These are phyloP conservation scores for Pterostichus madidus DNA, from an alignment of 2,888 invertebrate species.

Conservation along the genomic window DNA sequence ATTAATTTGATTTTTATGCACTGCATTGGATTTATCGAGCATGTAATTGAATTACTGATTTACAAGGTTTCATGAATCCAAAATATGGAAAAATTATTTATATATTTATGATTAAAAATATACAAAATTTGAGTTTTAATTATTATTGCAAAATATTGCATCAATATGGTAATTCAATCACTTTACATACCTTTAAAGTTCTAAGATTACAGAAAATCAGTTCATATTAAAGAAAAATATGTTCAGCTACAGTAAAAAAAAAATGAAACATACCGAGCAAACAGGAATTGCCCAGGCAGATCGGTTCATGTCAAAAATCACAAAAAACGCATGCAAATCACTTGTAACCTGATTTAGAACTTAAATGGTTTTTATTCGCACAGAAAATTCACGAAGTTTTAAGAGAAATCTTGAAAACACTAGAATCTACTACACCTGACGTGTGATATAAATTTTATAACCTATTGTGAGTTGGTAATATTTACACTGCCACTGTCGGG, in stretches of 20 bases:
- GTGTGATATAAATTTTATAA: slow-evolving; percentile 55
- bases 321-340: slow-evolving; percentile 34
- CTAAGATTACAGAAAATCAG: neutral
- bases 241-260: slow-evolving; percentile 9
- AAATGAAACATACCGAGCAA: slow-evolving; percentile 50
- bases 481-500: slow-evolving; percentile 29
- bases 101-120: neutral
- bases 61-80: neutral
- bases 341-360: neutral
- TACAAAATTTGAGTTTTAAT: neutral
- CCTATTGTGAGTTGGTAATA: slow-evolving; percentile 58
- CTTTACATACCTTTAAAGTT: neutral
- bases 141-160: neutral
- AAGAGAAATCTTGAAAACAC: neutral
- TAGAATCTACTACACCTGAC: slow-evolving; percentile 26
- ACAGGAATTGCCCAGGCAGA: slow-evolving; percentile 29
- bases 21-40: neutral
- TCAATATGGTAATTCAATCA: slow-evolving; percentile 10
- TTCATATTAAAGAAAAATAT: slow-evolving; percentile 8
- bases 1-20: neutral
- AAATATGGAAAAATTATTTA: neutral
- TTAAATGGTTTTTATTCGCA: neutral
- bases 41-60: neutral
- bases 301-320: slow-evolving; percentile 45
- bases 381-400: too few relatives aligned